Evolutionary conservation across 2,888 invertebrate genomes (phyloP).

Genomic region (Eueremaeus valkanovi): DNA sequence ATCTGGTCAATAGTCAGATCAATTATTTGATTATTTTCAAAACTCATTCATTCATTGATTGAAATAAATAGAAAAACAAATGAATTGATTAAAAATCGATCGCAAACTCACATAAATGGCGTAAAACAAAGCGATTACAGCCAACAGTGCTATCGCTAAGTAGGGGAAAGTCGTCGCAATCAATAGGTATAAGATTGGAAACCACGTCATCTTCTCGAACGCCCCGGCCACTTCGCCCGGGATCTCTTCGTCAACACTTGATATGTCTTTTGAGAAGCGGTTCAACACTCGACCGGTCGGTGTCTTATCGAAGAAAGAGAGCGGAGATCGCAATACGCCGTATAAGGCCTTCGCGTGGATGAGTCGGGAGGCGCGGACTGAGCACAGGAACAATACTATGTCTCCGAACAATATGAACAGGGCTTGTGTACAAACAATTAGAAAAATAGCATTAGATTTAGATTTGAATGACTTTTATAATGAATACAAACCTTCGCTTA

Average conservation of each 20-base stretch:
- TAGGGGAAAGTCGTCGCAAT: neutral
- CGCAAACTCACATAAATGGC: neutral
- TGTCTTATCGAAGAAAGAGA: conserved; percentile 52
- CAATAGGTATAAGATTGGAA: neutral
- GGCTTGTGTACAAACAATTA: too few relatives aligned
- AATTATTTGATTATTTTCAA: too few relatives aligned
- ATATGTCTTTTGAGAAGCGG: conserved; percentile 52
- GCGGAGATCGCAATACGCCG: conserved; percentile 41
- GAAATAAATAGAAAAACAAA: neutral
- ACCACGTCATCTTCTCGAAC: neutral
- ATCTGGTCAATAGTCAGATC: too few relatives aligned
- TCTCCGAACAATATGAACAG: conserved; percentile 36
- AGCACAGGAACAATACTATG: neutral
- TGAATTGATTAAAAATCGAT: neutral
- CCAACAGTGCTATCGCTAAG: neutral
- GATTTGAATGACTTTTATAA: too few relatives aligned
- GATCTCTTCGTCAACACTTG: neutral
- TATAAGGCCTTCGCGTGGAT: neutral
- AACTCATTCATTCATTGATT: too few relatives aligned
- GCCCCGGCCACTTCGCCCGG: neutral
- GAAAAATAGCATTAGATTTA: too few relatives aligned
- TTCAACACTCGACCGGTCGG: conserved; percentile 52
- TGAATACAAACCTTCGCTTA: too few relatives aligned
- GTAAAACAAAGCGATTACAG: neutral
- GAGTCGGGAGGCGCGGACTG: neutral